Evolutionary conservation across 2,113 vertebrate genomes (phyloP).

Genomic region (Dolichallabes microphthalmus): DNA sequence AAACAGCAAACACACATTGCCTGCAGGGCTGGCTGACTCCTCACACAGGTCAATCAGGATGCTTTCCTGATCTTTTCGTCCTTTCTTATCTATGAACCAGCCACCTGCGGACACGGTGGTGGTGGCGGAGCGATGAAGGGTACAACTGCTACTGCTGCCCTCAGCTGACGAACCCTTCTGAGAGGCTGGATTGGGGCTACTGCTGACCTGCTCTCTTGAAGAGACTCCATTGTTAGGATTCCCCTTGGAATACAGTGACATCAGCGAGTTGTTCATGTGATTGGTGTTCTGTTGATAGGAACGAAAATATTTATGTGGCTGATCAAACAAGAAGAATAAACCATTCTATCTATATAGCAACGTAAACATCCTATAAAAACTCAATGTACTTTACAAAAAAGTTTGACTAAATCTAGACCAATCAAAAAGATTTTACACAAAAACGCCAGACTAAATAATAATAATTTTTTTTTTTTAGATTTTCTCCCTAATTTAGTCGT

Average conservation of each 20-base stretch:
- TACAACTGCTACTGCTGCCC: conserved; percentile 34
- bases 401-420: not conserved
- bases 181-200: conserved; percentile 39
- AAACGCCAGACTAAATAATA: not conserved
- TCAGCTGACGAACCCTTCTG: conserved; percentile 51
- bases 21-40: conserved; percentile 52
- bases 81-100: conserved; percentile 81
- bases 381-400: not conserved
- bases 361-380: not conserved
- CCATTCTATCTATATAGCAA: not conserved
- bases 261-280: conserved; percentile 89
- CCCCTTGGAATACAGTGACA: conserved; percentile 85
- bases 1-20: conserved; percentile 59
- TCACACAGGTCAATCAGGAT: conserved; percentile 78
- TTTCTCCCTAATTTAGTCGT: too few species aligned
- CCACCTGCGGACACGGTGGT: conserved; percentile 67
- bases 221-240: conserved; percentile 61
- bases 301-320: not conserved
- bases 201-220: not conserved
- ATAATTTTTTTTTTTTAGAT: too few species aligned
- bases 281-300: conserved; percentile 75
- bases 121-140: conserved; percentile 6
- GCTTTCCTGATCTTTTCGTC: conserved; percentile 46
- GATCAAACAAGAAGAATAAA: not conserved
- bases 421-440: not conserved